A percentile compares a stretch with the other conserved stretches of the same genome.
phyloP scores from a whole-genome alignment of 2,113 vertebrate genomes.

The Aix galericulata region DNA sequence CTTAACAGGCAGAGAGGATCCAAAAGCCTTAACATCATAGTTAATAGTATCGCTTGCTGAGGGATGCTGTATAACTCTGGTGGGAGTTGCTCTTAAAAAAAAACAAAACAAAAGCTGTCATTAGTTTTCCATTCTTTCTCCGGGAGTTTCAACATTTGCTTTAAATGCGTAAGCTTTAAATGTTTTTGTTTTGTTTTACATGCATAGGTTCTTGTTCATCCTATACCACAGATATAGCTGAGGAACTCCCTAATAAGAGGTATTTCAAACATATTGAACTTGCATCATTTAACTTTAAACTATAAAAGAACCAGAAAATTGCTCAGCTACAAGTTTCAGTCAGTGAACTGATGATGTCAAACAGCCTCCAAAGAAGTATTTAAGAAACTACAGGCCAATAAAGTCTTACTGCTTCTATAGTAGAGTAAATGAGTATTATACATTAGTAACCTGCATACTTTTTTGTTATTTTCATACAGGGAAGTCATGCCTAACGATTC shows the following conservation, averaged over 20 bases:
- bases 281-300: fast-evolving
- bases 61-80: slow-evolving; percentile 81
- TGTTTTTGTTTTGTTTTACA: not conserved
- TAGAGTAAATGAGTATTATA: not conserved
- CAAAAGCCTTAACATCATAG: slow-evolving; percentile 91
- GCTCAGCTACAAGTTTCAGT: not conserved
- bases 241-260: fast-evolving
- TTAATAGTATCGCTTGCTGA: slow-evolving; percentile 82
- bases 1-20: slow-evolving; percentile 93
- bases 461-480: not conserved
- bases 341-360: not conserved
- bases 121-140: not conserved
- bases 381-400: not conserved
- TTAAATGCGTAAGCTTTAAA: not conserved
- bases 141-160: not conserved
- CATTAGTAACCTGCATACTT: not conserved
- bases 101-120: not conserved
- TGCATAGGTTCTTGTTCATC: not conserved
- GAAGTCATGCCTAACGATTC: not conserved
- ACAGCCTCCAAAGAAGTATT: not conserved
- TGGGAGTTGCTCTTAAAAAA: slow-evolving; percentile 85
- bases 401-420: not conserved
- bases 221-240: fast-evolving
- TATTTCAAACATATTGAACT: not conserved
- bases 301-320: not conserved